phyloP scores from a whole-genome alignment of 2,113 vertebrate genomes.

The Silurus glanis region DNA sequence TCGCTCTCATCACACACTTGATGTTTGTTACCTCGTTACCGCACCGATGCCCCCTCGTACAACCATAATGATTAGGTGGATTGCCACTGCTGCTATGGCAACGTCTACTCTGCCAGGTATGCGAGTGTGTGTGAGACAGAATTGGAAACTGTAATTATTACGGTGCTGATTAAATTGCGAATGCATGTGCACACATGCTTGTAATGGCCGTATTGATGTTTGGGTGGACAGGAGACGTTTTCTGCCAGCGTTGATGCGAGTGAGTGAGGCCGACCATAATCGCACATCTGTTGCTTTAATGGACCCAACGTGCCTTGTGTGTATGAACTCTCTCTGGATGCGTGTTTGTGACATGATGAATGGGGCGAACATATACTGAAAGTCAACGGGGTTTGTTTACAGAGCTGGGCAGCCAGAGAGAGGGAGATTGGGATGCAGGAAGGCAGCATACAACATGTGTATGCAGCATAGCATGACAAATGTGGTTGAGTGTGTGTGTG shows the following conservation, averaged over 20 bases:
- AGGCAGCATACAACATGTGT: background rate
- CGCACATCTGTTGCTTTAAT: slow-evolving; percentile 37
- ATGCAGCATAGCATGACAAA: slow-evolving; percentile 25
- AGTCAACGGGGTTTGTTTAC: slow-evolving; percentile 4
- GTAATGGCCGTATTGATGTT: slow-evolving; percentile 20
- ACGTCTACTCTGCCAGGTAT: slow-evolving; percentile 53
- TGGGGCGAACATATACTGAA: background rate
- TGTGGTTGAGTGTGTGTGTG: background rate
- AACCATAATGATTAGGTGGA: slow-evolving; percentile 57
- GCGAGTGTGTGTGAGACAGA: slow-evolving; percentile 45
- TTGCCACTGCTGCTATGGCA: slow-evolving; percentile 70
- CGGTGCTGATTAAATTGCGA: slow-evolving; percentile 31
- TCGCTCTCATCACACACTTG: slow-evolving; percentile 23
- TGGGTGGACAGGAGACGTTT: background rate
- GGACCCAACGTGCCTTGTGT: background rate
- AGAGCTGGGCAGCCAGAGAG: background rate
- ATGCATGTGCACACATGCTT: background rate
- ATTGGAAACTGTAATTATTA: slow-evolving; percentile 48
- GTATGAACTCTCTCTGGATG: background rate
- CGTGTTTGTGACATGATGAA: background rate
- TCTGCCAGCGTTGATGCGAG: background rate
- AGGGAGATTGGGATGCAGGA: background rate
- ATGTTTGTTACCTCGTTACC: slow-evolving; percentile 52
- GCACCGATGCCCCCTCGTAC: slow-evolving; percentile 62
- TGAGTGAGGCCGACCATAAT: background rate